A percentile compares a stretch with the other conserved stretches of the same genome.
These are phyloP conservation scores for Chaetops frenatus DNA, from an alignment of 2,113 vertebrate genomes.

Conservation along the genomic window DNA sequence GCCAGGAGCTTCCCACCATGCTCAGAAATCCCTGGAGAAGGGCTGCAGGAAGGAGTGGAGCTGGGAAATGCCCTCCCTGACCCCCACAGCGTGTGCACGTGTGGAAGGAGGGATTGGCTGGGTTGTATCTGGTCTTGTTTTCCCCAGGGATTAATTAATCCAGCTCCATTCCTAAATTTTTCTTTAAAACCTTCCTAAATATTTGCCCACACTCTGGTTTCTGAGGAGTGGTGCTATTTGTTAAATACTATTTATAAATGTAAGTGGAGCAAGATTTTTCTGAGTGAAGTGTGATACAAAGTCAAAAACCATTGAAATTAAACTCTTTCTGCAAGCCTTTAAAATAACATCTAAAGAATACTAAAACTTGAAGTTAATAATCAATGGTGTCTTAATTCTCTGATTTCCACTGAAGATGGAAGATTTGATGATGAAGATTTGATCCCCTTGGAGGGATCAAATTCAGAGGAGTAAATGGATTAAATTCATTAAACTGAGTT, in stretches of 20 bases:
- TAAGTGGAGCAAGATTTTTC: background rate
- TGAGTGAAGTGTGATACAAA: background rate
- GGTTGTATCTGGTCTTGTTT: background rate
- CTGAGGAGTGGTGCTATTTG: background rate
- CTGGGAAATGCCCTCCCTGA: background rate
- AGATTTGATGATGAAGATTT: too few relatives aligned
- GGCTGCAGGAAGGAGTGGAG: background rate
- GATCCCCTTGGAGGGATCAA: background rate
- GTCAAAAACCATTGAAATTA: background rate
- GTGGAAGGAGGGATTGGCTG: background rate
- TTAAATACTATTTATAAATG: background rate
- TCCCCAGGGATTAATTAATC: background rate
- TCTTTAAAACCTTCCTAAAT: background rate
- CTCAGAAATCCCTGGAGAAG: background rate
- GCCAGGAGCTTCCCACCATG: background rate
- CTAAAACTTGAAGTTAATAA: background rate
- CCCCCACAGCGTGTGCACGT: background rate
- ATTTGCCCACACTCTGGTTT: background rate
- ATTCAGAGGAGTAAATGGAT: background rate
- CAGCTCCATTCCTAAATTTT: background rate
- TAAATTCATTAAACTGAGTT: too few relatives aligned
- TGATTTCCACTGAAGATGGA: background rate
- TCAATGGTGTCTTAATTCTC: background rate
- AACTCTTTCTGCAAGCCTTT: background rate
- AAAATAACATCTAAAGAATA: background rate